These are phyloP conservation scores for Nanger granti DNA, from an alignment of 2,113 vertebrate species.

Conservation along the genomic window DNA sequence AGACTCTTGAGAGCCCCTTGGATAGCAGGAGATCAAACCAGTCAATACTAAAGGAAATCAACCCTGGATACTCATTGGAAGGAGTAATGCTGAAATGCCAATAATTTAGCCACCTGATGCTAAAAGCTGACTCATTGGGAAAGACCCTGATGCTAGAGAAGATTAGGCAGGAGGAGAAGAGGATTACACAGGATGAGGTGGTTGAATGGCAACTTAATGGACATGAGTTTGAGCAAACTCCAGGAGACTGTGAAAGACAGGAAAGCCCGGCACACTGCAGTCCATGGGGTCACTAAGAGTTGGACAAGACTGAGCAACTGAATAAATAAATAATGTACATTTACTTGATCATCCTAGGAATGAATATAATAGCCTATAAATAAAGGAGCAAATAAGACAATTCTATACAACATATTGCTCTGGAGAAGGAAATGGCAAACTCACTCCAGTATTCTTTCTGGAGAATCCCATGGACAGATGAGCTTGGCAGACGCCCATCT, in stretches of 20 bases:
- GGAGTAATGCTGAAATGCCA: neutral
- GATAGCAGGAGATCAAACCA: neutral
- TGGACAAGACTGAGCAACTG: neutral
- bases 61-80: neutral
- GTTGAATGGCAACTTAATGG: neutral
- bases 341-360: neutral
- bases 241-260: neutral
- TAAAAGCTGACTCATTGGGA: neutral
- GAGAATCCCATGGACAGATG: neutral
- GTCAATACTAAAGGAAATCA: neutral
- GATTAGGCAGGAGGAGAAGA: neutral
- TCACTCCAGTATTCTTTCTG: neutral
- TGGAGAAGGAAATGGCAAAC: neutral
- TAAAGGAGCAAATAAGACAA: too few species aligned
- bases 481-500: neutral
- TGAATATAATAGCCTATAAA: neutral
- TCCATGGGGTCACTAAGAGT: neutral
- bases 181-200: neutral
- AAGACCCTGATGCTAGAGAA: neutral
- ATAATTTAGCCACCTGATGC: neutral
- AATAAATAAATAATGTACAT: neutral
- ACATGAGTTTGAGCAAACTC: neutral
- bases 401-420: too few species aligned
- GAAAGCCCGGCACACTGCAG: neutral
- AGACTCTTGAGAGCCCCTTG: neutral